A percentile compares a stretch with the other conserved stretches of the same genome.
These are phyloP conservation scores for Bos indicus DNA, from an alignment of 2,113 vertebrate genomes.

Conservation along the genomic window DNA sequence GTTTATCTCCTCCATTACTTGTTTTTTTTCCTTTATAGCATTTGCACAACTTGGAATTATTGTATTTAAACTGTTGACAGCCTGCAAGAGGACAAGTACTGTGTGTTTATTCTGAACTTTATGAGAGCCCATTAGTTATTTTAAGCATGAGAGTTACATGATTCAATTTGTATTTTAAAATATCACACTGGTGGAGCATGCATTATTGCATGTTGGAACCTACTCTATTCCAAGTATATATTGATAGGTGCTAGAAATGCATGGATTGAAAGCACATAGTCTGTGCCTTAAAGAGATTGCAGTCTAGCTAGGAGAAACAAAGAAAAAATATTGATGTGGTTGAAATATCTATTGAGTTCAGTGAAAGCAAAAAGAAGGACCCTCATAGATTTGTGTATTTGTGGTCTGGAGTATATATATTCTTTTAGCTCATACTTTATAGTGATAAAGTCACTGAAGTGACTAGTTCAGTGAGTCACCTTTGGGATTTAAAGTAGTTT, in stretches of 20 bases:
- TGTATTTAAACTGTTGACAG: background rate
- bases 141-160: background rate
- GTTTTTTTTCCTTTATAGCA: constrained; percentile 2
- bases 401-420: background rate
- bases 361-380: background rate
- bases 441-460: background rate
- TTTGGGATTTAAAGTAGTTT: constrained; percentile 18
- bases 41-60: background rate
- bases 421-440: background rate
- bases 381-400: background rate
- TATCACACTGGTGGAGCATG: background rate
- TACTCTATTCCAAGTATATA: background rate
- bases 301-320: background rate
- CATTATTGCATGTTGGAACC: background rate
- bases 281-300: background rate
- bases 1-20: background rate
- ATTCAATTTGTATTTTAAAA: background rate
- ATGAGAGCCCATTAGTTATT: background rate
- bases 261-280: background rate
- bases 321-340: background rate
- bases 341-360: background rate
- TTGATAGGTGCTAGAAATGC: background rate
- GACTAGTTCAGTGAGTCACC: background rate
- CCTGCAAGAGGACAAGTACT: background rate
- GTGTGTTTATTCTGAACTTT: background rate